Evolutionary conservation across 2,797 vertebrate species (phyloP), one percentile per base, ranked within the genome.

Genomic region (Pterois miles): DNA sequence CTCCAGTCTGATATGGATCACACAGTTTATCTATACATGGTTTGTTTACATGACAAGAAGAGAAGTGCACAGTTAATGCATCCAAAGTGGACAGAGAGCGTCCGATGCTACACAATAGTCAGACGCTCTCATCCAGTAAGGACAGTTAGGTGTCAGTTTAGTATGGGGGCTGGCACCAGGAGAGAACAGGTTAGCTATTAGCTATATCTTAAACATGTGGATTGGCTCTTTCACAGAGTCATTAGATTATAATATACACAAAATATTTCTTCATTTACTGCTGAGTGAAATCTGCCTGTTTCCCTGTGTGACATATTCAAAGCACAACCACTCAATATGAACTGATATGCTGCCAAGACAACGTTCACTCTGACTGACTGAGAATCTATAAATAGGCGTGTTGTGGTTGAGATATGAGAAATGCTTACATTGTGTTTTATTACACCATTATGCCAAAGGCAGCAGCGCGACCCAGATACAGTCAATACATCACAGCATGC

Each of bases 401-500:
- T 64, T 65, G 56, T 71, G 57, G 57, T 62, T 63, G 65, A 71
- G 59, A 74, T 70, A 73, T 66, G 43, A 77, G 71, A 84, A 91
- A 88, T 88, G 77, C 83, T 86, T 83, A 89, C 77, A 82, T 56
- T 83, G 80, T 69, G 74, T 84, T 89, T 87, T 79, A 89, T 78
- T 84, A 75, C 73, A 74, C 34, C 34, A 85, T 82, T 46, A 76
- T 60, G 85, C 91, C 87, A 74, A 60, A 79, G 89, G 87, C 88
- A 81, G 62, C 50, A 83, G 63, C 23, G 34, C 80, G 89, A 93
- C 93, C 93, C 87, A 93, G 66, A 91, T 88, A 79, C 71, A 74
- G 68, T 74, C 81, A 50, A 76, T 83, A 68, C 65, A 78, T 76
- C 70, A 83, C 58, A 66, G 34, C 13, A 48, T 50, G 72, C 67